Percentiles rank a stretch among this genome's conserved stretches.
phyloP scores from a whole-genome alignment of 2,113 vertebrate species.

The Pterophyllum scalare region DNA sequence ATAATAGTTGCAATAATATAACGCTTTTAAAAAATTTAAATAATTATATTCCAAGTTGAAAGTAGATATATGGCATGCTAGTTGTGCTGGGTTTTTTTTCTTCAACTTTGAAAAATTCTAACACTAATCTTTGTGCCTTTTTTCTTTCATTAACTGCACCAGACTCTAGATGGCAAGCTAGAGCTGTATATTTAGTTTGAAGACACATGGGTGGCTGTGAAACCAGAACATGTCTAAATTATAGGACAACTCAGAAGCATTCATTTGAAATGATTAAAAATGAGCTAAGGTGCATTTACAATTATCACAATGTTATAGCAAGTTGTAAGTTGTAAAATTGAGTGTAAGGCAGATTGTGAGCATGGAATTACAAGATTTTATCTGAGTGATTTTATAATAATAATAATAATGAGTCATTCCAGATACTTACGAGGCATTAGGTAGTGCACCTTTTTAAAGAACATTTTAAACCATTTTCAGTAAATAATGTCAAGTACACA shows the following conservation, averaged over 20 bases:
- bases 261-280: not conserved
- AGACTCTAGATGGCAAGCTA: conserved; percentile 44
- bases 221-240: not conserved
- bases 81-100: not conserved
- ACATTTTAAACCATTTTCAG: not conserved
- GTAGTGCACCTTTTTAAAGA: not conserved
- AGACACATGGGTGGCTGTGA: not conserved
- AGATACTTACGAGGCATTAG: not conserved
- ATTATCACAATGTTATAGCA: not conserved
- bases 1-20: not conserved
- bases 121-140: not conserved
- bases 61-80: not conserved
- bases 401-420: not conserved
- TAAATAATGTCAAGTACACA: not conserved
- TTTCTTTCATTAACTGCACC: conserved; percentile 18
- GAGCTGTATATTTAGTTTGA: conserved; percentile 4
- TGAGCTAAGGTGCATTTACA: not conserved
- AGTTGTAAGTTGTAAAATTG: not conserved
- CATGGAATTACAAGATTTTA: not conserved
- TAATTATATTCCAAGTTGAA: not conserved
- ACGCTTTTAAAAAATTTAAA: not conserved
- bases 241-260: not conserved
- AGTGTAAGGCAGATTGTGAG: not conserved
- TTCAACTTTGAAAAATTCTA: not conserved
- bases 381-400: not conserved